Evolutionary conservation across 1,140 invertebrate genomes (phyloP).

Genomic region (Rhyzopertha dominica): DNA sequence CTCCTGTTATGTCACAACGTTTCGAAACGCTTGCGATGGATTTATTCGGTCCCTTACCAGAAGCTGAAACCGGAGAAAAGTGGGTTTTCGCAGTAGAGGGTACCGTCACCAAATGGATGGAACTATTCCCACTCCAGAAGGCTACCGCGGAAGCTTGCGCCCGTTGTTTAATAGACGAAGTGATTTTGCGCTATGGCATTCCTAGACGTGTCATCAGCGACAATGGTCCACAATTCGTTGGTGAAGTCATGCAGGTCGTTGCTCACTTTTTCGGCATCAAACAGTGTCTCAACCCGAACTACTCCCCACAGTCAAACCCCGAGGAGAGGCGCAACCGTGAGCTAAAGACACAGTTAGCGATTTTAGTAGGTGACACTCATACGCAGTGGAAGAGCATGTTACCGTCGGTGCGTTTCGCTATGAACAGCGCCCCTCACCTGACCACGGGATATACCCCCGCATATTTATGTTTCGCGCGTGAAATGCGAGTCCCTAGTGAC

Average conservation of each 20-base stretch:
- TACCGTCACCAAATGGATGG: constrained; percentile 21
- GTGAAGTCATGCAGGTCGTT: constrained; percentile 38
- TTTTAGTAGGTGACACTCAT: constrained; percentile 37
- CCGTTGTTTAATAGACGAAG: constrained; percentile 17
- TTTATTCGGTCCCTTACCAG: constrained; percentile 13
- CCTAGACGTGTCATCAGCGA: constrained; percentile 26
- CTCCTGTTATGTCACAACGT: constrained; percentile 38
- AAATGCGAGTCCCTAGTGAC: constrained; percentile 29
- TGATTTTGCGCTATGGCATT: constrained; percentile 23
- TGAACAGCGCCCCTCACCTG: constrained; percentile 42
- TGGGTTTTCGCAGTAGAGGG: constrained; percentile 28
- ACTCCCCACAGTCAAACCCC: constrained; percentile 43
- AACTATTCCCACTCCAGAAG: constrained; percentile 22
- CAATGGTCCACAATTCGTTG: constrained; percentile 27
- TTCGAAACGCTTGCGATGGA: constrained; percentile 35
- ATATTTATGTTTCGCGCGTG: constrained; percentile 37
- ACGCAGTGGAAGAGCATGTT: constrained; percentile 38
- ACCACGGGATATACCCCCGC: constrained; percentile 45
- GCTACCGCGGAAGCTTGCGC: constrained; percentile 29
- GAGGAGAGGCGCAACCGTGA: constrained; percentile 44
- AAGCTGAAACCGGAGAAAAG: constrained; percentile 41
- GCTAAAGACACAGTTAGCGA: constrained; percentile 42
- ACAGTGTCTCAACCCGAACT: constrained; percentile 38
- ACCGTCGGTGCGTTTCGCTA: constrained; percentile 41
- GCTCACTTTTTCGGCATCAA: constrained; percentile 32